Conservation (phyloP, 64 coral and sea anemone genomes). For the Actinia equina region DNA sequence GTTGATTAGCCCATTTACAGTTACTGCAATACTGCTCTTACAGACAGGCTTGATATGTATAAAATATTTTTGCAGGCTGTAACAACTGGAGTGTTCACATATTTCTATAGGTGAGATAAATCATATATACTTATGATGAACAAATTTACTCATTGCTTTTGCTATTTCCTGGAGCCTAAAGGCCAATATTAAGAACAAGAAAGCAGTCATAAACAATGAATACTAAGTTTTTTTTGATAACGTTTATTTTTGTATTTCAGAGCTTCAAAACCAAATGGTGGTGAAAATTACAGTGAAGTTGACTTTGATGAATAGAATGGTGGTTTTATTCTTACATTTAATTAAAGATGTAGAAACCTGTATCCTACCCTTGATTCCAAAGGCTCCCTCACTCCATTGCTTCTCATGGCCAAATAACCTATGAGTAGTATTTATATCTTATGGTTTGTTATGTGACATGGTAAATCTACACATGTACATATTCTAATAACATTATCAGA, state of each 20-base stretch:
- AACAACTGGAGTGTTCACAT: neutral
- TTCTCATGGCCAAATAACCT: no score
- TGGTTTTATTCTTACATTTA: neutral
- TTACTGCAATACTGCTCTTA: no score
- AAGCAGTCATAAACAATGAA: neutral
- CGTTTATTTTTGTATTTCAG: neutral
- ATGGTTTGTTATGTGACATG: neutral
- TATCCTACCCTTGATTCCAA: no score
- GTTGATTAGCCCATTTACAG: no score
- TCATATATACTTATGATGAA: neutral
- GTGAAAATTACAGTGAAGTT: neutral
- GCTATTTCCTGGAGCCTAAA: no score
- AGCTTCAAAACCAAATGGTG: constrained; percentile 9
- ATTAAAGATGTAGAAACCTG: no score
- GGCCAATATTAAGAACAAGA: neutral
- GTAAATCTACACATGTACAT: no score
- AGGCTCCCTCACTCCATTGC: no score
- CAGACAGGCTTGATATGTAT: no score
- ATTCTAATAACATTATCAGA: no score
- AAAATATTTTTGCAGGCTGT: neutral
- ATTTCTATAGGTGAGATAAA: neutral
- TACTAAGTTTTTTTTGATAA: neutral
- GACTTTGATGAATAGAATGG: neutral
- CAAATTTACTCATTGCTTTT: no score
- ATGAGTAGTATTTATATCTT: neutral